Conservation (phyloP, 2,113 vertebrate species). For the Hydropotes inermis region DNA sequence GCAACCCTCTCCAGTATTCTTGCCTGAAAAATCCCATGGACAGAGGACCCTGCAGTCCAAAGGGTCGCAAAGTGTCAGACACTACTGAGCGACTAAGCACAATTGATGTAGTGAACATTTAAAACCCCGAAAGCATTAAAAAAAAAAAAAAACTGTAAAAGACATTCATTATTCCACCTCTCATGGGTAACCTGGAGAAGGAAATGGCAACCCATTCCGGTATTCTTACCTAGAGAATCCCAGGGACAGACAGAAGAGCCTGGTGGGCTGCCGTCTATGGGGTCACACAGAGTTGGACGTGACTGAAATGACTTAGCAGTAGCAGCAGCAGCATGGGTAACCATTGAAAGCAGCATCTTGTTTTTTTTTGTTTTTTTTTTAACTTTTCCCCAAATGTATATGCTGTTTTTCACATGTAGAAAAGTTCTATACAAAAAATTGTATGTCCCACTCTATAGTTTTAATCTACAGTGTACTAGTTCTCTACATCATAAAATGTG, state of each 20-base stretch:
- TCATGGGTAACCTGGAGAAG: not conserved
- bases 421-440: not conserved
- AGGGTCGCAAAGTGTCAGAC: not conserved
- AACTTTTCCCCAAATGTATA: not conserved
- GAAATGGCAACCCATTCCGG: not conserved
- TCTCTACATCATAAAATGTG: not conserved
- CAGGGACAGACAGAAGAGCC: not conserved
- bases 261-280: not conserved
- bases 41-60: not conserved
- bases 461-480: not conserved
- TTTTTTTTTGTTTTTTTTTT: not conserved
- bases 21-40: not conserved
- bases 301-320: not conserved
- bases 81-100: not conserved
- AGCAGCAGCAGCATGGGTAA: not conserved
- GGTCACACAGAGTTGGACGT: fast-evolving
- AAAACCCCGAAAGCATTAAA: not conserved
- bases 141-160: constrained; percentile 1
- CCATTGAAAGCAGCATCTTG: not conserved
- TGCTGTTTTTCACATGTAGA: not conserved
- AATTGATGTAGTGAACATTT: not conserved
- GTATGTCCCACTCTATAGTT: not conserved
- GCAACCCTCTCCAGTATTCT: not conserved
- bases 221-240: not conserved
- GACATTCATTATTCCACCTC: not conserved